Conservation (phyloP, 2,113 vertebrate species). For the Pomatorhinus ruficollis region DNA sequence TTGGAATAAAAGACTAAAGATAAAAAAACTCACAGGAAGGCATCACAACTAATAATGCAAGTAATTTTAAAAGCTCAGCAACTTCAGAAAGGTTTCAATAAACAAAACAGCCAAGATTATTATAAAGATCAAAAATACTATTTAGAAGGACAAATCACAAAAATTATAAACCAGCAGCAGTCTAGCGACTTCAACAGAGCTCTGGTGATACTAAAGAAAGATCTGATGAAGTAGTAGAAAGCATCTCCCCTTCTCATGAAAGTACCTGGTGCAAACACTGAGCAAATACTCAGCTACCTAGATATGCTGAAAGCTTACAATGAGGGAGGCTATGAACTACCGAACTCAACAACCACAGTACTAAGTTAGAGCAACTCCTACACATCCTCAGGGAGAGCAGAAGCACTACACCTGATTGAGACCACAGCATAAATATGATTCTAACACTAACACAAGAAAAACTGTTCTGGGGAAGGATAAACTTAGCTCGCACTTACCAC, state of each 20-base stretch:
- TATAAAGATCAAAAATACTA: background rate
- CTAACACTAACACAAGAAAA: conserved; percentile 30
- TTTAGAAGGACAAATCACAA: background rate
- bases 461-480: background rate
- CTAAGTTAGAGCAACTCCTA: background rate
- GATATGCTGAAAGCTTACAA: conserved; percentile 22
- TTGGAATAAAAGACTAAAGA: background rate
- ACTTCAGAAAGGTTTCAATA: background rate
- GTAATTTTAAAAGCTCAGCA: background rate
- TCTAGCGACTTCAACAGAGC: conserved; percentile 5
- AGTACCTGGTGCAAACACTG: background rate
- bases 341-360: background rate
- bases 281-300: conserved; percentile 4
- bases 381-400: background rate
- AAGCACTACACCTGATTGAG: conserved; percentile 4
- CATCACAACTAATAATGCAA: background rate
- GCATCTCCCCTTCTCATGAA: background rate
- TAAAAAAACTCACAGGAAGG: background rate
- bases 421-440: conserved; percentile 29
- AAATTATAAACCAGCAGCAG: background rate
- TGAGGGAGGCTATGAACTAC: background rate
- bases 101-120: background rate
- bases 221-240: conserved; percentile 8
- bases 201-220: background rate
- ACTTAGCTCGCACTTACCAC: conserved; percentile 74